Evolutionary conservation across 2,113 vertebrate genomes (phyloP).

Genomic region (Mungos mungo): DNA sequence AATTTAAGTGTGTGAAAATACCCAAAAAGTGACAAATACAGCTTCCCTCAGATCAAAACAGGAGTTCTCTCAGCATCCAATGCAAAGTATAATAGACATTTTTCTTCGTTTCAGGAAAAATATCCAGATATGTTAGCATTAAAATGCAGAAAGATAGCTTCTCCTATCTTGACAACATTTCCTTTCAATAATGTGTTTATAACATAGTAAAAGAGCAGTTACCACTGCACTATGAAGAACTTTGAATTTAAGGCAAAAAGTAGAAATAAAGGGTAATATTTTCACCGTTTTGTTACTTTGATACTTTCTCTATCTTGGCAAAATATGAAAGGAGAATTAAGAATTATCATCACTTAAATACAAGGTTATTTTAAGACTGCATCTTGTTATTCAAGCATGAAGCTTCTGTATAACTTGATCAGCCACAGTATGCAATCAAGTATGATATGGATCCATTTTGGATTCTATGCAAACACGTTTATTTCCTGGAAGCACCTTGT

Average conservation of each 20-base stretch:
- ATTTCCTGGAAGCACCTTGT: background rate
- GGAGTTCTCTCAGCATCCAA: background rate
- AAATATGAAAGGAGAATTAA: slow-evolving; percentile 49
- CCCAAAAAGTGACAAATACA: background rate
- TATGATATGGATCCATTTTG: background rate
- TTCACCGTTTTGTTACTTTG: background rate
- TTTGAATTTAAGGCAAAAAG: slow-evolving; percentile 45
- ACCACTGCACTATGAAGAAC: background rate
- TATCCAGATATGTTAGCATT: background rate
- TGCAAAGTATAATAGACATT: slow-evolving; percentile 47
- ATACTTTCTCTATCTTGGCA: background rate
- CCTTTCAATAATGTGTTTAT: slow-evolving; percentile 48
- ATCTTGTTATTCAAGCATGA: slow-evolving; percentile 42
- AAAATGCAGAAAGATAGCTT: slow-evolving; percentile 4
- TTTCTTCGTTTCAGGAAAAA: slow-evolving; percentile 22
- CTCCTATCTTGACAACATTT: background rate
- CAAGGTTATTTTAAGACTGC: background rate
- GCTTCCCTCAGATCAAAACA: background rate
- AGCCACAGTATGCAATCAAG: background rate
- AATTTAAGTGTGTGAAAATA: slow-evolving; percentile 32
- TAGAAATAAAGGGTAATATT: slow-evolving; percentile 9
- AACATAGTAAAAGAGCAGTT: slow-evolving; percentile 29
- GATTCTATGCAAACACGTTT: background rate
- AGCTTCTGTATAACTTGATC: slow-evolving; percentile 31
- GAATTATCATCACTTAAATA: slow-evolving; percentile 9